Base-by-base conservation (phyloP, 1,140 invertebrate genomes). In the Drosophila kikkawai region DNA sequence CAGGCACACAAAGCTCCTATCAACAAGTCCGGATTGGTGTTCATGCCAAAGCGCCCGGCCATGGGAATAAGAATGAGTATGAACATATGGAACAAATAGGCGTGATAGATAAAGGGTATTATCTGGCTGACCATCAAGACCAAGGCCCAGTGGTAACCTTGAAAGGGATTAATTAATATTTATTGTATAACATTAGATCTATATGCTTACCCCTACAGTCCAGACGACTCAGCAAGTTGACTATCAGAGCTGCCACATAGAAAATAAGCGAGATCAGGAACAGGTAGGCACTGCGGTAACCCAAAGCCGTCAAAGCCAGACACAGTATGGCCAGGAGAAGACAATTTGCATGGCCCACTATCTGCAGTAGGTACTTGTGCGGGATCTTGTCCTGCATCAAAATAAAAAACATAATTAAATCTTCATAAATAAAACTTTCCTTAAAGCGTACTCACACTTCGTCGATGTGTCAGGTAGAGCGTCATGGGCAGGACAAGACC, bases 31-130 rank as follows among this genome's bases (percentile, higher is more conserved):
- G 95, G 95, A 84, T 94, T 94, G 15, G 93, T 91, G 19, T 93
- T 80, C 15, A 93, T 93, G 5, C 96, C 96, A n/a, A 94, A 93
- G 13, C 96, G 86, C n/a, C 96, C 96, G 81, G 94, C 94, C 57
- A 96, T 94, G 11, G 96, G 96, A 13, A 96, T 94, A 71, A 96
- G 94, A 17, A 95, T 88, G 29, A 96, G 93, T 79, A 97, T 96
- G 59, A 95, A 95, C 36, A 94, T 93, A 79, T 96, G 94, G 7
- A 95, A 93, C 26, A 96, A 29, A 41, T 91, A 95, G 9, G 96
- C 95, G 51, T 96, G 91, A 45, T 94, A 94, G 26, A 95, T 87
- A 55, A 93, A 92, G 36, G 91, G 91, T 47, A 91, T 34, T 41
- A 92, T 60, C 68, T 92, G 91, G 32, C 85, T 85, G 82, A 60